A percentile compares a stretch with the other conserved stretches of the same genome.
phyloP scores from a whole-genome alignment of 2,113 vertebrate species.

The Calidris pygmaea region DNA sequence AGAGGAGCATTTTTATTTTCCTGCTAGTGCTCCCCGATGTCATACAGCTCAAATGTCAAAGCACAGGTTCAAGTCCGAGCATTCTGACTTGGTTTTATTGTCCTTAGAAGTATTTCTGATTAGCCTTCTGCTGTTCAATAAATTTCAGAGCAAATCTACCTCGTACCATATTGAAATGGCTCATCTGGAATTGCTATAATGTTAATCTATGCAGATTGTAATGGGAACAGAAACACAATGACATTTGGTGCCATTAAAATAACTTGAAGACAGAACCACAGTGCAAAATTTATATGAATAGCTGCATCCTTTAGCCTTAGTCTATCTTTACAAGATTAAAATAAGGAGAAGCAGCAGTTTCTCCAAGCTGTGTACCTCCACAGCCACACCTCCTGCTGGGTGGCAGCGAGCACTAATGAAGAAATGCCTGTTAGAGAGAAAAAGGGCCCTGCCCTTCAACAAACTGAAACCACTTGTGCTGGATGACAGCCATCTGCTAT shows the following conservation, averaged over 20 bases:
- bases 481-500: neutral
- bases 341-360: neutral
- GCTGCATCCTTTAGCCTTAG: neutral
- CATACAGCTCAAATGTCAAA: neutral
- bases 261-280: constrained; percentile 10
- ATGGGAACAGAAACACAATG: constrained; percentile 35
- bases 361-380: neutral
- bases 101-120: constrained; percentile 29
- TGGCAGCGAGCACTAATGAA: neutral
- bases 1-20: neutral
- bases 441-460: neutral
- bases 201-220: constrained; percentile 61
- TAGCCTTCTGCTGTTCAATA: constrained; percentile 25
- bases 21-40: neutral
- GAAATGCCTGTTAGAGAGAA: neutral
- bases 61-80: neutral
- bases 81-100: constrained; percentile 15
- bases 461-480: neutral
- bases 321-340: neutral
- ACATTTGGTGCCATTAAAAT: constrained; percentile 34
- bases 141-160: constrained; percentile 46
- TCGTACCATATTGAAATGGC: constrained; percentile 30
- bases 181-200: constrained; percentile 52
- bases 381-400: neutral
- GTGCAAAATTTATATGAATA: neutral